phyloP scores from a whole-genome alignment of 2,113 vertebrate genomes.

The Rhipidura dahli region DNA sequence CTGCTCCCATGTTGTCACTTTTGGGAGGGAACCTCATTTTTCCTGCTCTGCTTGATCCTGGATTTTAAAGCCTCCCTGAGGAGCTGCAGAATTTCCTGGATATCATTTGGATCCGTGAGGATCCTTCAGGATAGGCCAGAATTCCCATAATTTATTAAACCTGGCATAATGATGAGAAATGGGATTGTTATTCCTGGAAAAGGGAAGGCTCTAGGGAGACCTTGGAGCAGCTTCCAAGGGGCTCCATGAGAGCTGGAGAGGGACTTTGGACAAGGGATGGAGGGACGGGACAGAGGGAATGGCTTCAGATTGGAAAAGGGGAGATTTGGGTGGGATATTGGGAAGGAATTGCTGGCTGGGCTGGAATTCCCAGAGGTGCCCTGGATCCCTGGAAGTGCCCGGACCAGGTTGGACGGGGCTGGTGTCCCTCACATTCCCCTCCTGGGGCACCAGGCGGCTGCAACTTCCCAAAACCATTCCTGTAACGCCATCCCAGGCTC shows the following conservation, averaged over 20 bases:
- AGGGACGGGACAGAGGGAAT: not conserved
- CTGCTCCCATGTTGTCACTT: rapidly evolving
- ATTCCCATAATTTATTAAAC: not conserved
- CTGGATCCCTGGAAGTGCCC: not conserved
- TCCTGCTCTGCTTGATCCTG: rapidly evolving
- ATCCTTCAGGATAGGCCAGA: not conserved
- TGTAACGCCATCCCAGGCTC: not conserved
- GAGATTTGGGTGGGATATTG: not conserved
- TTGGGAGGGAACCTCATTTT: not conserved
- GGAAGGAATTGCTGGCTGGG: not conserved
- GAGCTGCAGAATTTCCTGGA: not conserved
- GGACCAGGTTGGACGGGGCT: rapidly evolving
- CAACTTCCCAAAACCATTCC: conserved; percentile 1
- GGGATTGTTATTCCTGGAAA: not conserved
- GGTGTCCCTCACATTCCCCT: not conserved
- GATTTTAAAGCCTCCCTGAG: not conserved
- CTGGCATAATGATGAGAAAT: rapidly evolving
- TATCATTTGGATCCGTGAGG: not conserved
- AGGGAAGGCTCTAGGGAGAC: not conserved
- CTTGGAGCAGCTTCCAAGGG: not conserved
- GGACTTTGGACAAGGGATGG: not conserved
- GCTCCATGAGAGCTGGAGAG: not conserved
- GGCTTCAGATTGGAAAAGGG: not conserved
- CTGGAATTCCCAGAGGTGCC: not conserved
- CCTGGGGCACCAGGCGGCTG: not conserved